phyloP scores from a whole-genome alignment of 2,113 vertebrate genomes.

The Vanacampus margaritifer region DNA sequence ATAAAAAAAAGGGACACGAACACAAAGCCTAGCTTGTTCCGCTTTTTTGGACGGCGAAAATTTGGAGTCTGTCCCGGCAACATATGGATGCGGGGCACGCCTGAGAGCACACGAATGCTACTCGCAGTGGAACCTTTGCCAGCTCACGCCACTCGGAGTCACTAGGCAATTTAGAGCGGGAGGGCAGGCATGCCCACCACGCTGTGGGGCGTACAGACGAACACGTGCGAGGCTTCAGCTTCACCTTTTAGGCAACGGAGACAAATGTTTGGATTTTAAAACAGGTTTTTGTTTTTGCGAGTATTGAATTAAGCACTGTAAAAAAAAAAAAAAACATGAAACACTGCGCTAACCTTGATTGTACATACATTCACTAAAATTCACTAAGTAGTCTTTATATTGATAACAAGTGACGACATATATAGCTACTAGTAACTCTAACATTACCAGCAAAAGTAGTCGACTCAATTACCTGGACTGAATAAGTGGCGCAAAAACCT shows the following conservation, averaged over 20 bases:
- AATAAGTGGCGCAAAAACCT: too few species aligned
- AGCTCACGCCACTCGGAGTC: constrained; percentile 70
- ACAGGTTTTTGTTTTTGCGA: not conserved
- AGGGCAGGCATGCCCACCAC: constrained; percentile 59
- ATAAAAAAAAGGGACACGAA: constrained; percentile 53
- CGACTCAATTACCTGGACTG: too few species aligned
- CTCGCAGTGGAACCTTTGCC: constrained; percentile 69
- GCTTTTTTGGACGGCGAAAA: constrained; percentile 72
- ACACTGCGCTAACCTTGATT: not conserved
- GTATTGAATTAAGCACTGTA: not conserved
- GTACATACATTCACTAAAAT: too few species aligned
- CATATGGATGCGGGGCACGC: constrained; percentile 78
- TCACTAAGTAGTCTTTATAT: too few species aligned
- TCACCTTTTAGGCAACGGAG: constrained; percentile 12
- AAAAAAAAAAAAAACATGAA: constrained; percentile 1
- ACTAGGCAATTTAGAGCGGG: constrained; percentile 75
- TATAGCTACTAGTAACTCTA: too few species aligned
- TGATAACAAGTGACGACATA: too few species aligned
- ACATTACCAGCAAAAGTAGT: too few species aligned
- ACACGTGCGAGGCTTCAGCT: constrained; percentile 34
- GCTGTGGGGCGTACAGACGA: constrained; percentile 47
- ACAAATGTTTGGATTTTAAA: constrained; percentile 5
- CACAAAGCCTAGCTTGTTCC: constrained; percentile 74
- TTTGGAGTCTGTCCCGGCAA: constrained; percentile 76
- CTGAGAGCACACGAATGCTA: constrained; percentile 77